phyloP scores from a whole-genome alignment of 2,888 invertebrate genomes.

The Auanema sp. region DNA sequence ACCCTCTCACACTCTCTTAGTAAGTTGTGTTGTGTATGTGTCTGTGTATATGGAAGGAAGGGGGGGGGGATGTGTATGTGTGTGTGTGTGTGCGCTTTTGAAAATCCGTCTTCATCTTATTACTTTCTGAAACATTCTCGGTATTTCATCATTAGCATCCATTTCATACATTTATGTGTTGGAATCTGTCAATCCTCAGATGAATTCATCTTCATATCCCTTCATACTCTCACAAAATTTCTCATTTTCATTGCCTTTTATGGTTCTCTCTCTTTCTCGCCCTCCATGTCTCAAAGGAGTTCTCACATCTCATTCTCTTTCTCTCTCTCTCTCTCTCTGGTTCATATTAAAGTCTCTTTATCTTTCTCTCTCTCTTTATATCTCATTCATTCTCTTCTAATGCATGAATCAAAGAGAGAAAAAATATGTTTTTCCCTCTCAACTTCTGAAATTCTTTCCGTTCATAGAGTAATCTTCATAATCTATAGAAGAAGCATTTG shows the following conservation, averaged over 20 bases:
- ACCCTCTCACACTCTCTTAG: no score
- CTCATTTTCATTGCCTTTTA: background rate
- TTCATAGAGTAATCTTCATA: no score
- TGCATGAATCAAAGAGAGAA: no score
- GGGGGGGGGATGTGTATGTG: no score
- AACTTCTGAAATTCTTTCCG: no score
- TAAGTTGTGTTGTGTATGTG: no score
- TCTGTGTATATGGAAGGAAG: no score
- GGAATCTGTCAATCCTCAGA: no score
- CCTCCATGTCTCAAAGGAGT: constrained; percentile 1
- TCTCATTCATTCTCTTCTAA: background rate
- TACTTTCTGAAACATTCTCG: constrained; percentile 11
- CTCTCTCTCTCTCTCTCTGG: constrained; percentile 7
- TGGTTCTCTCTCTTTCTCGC: background rate
- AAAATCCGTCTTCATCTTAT: constrained; percentile 1
- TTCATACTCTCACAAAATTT: constrained; percentile 11
- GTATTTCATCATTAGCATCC: constrained; percentile 7
- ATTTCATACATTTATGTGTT: constrained; percentile 6
- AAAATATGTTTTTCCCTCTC: no score
- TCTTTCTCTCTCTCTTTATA: constrained; percentile 1
- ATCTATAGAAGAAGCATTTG: no score
- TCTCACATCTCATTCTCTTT: background rate
- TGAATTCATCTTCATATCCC: no score
- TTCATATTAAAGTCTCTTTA: background rate
- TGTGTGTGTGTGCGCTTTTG: no score